Percentiles rank a stretch among this genome's conserved stretches.
Conservation (phyloP, 2,888 invertebrate genomes). For the Eilema sororculum region DNA sequence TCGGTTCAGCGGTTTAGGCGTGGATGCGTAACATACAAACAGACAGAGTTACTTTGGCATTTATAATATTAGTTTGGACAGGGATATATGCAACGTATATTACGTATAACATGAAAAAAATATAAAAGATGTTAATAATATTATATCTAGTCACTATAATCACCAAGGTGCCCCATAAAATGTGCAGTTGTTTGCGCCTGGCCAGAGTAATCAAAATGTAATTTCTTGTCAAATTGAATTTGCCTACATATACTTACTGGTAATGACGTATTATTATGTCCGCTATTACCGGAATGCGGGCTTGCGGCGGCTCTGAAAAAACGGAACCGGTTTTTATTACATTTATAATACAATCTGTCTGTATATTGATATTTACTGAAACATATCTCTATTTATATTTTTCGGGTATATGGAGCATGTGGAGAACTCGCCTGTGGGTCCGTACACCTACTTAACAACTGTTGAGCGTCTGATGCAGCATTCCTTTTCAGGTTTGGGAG, state of each 20-base stretch:
- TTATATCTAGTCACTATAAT: neutral
- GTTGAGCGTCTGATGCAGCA: too few relatives aligned
- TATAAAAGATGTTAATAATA: too few relatives aligned
- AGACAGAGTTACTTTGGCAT: too few relatives aligned
- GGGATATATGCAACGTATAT: too few relatives aligned
- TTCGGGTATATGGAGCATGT: too few relatives aligned
- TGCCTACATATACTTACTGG: conserved; percentile 29
- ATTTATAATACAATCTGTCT: neutral
- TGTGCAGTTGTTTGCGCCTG: neutral
- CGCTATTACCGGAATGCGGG: conserved; percentile 21
- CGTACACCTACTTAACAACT: too few relatives aligned
- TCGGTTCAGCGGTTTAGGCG: too few relatives aligned
- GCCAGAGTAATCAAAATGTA: conserved; percentile 29
- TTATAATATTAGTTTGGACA: too few relatives aligned
- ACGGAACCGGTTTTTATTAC: neutral
- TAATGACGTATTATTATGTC: conserved; percentile 49
- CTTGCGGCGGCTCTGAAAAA: conserved; percentile 33
- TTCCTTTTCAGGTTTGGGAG: too few relatives aligned
- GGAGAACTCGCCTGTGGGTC: too few relatives aligned
- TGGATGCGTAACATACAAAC: too few relatives aligned
- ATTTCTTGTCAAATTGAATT: conserved; percentile 30
- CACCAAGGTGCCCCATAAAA: neutral
- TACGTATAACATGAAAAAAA: too few relatives aligned
- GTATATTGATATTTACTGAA: neutral
- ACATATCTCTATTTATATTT: neutral